Base-by-base conservation (phyloP, 2,888 invertebrate species). In the Platynereis dumerilii region DNA sequence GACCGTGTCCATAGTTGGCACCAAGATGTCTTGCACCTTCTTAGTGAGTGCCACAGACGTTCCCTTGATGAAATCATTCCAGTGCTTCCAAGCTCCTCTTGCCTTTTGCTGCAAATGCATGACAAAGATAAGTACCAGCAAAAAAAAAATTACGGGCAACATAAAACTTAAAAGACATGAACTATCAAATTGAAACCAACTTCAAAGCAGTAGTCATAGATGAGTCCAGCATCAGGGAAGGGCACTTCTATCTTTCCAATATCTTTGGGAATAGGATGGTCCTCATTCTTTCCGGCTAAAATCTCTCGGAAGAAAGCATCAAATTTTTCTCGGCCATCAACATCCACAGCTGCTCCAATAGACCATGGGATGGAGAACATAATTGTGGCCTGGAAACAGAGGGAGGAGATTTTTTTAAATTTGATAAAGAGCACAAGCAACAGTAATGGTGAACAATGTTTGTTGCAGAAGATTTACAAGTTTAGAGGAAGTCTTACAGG, bases 81-180 rank as follows among this genome's bases (percentile, higher is more conserved):
- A 95, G 60, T 89, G 89, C 78, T 91, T 92, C 96, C 96, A 96
- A 58, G 87, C 87, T 0, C 96, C 96, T 81, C 92, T 91, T 52
- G 90, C 89, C 82, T 91, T 92, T 78, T 88, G 92, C 81, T 85
- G 65, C 1, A 34, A 34, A 34, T 7, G 34, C 12, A n/a, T n/a
- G n/a, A n/a, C n/a, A n/a, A n/a, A n/a, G n/a, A n/a, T n/a, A n/a
- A n/a, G n/a, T n/a, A n/a, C n/a, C n/a, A n/a, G n/a, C n/a, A n/a
- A n/a, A n/a, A n/a, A n/a, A n/a, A n/a, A n/a, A n/a, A n/a, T n/a
- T n/a, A n/a, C n/a, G n/a, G n/a, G n/a, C n/a, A n/a, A n/a, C n/a
- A n/a, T n/a, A n/a, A n/a, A n/a, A n/a, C n/a, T n/a, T n/a, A n/a
- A n/a, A n/a, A n/a, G n/a, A n/a, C n/a, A n/a, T n/a, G n/a, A n/a